Base-by-base conservation (phyloP, 1,140 invertebrate species). In the Heliconius hewitsoni region DNA sequence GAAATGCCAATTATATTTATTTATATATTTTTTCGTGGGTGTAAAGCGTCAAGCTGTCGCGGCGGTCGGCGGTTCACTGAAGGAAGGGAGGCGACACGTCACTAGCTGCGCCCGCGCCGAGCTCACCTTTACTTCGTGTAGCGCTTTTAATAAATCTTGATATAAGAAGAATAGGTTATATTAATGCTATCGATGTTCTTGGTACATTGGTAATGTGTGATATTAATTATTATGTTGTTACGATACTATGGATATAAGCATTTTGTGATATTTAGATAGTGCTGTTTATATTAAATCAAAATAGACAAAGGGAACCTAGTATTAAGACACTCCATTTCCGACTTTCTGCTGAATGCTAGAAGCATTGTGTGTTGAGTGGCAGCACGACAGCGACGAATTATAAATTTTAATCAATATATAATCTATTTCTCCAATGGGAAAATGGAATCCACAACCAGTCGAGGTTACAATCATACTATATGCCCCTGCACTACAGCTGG, bases 1-100 rank as follows among this genome's bases (percentile, higher is more conserved):
- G 3, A 37, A 83, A 81, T 88, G 88, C 88, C 80, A 90, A 88
- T 91, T 84, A 83, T 46, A 46, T 46, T 46, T 16, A 16, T 46
- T 46, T 16, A 46, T 46, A 78, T 70, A 55, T 23, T 46, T 34
- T 76, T 81, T 60, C 50, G 37, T 83, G 75, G 66, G 71, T 76
- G 73, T 42, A 34, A 71, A 70, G 84, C 88, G 86, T 91, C 72
- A 80, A 77, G 73, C 71, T 82, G 42, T 83, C 80, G 78, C 85
- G 81, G 82, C 82, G 80, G 85, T 85, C 86, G 87, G 88, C 91
- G 91, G 85, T 86, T 87, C 80, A 93, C 92, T 94, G 86, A 83
- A 86, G 84, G 84, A 85, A 89, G 88, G 86, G 89, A 91, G 89
- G 87, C 88, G 88, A 92, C 90, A 93, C 91, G 91, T 92, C 91